Conservation (phyloP, 2,797 vertebrate genomes). For the Bucorvus abyssinicus region DNA sequence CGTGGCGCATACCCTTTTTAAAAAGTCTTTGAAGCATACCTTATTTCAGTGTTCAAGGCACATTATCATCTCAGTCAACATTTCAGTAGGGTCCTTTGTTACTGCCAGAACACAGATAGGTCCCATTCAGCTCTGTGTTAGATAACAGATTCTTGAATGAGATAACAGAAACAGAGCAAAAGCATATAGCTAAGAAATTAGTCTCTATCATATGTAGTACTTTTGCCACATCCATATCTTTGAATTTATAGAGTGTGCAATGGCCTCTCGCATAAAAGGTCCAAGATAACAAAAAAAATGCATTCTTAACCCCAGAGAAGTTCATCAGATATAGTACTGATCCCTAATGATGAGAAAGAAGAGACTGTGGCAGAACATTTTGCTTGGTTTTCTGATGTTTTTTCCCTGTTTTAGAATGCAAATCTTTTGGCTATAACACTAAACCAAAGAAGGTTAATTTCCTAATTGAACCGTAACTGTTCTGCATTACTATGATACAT, state of each 20-base stretch:
- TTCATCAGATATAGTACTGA: background rate
- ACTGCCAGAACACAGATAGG: background rate
- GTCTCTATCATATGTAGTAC: background rate
- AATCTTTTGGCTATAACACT: background rate
- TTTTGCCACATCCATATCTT: slow-evolving; percentile 8
- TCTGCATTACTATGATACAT: background rate
- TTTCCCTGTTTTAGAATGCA: background rate
- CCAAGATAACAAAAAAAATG: background rate
- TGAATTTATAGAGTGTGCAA: background rate
- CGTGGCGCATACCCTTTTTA: background rate
- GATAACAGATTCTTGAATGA: background rate
- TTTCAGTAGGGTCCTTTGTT: background rate
- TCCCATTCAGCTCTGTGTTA: background rate
- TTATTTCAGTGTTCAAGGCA: background rate
- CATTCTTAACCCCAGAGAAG: background rate
- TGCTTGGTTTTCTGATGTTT: background rate
- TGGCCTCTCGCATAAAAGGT: background rate
- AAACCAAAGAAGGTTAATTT: background rate
- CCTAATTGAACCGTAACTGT: background rate
- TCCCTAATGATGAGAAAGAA: background rate
- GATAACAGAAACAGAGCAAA: slow-evolving; percentile 18
- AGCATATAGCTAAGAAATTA: background rate
- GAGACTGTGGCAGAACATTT: background rate
- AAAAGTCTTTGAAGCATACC: background rate
- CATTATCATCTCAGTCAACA: background rate